Percentiles rank a stretch among this genome's conserved stretches.
Conservation (phyloP, 2,113 vertebrate species). For the Xyrauchen texanus region DNA sequence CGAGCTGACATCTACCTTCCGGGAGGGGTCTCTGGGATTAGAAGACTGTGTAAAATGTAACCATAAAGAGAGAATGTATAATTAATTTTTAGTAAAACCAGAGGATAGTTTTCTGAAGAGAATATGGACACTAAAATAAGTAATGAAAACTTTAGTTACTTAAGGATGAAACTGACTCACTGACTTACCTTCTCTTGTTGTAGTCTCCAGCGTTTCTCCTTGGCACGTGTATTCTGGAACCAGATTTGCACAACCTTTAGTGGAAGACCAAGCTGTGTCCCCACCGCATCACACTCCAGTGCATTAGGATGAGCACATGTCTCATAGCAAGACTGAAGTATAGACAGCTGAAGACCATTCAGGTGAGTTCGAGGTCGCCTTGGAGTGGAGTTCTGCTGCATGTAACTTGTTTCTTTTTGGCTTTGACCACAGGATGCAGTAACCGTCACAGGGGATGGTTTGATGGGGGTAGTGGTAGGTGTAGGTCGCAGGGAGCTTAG, state of each 20-base stretch:
- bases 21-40: conserved; percentile 60
- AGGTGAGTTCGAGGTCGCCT: conserved; percentile 87
- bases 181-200: conserved; percentile 79
- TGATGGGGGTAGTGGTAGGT: conserved; percentile 65
- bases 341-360: conserved; percentile 86
- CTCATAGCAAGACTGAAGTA: conserved; percentile 88
- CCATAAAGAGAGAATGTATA: too few species aligned
- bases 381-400: conserved; percentile 71
- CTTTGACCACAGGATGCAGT: conserved; percentile 62
- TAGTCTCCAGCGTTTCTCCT: conserved; percentile 88
- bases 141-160: neutral
- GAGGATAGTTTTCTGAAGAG: neutral
- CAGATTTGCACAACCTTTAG: conserved; percentile 91
- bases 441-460: conserved; percentile 63
- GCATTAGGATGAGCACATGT: conserved; percentile 89
- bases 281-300: conserved; percentile 86
- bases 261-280: conserved; percentile 83
- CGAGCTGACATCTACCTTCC: conserved; percentile 73
- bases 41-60: conserved; percentile 60
- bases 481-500: conserved; percentile 64
- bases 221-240: conserved; percentile 92
- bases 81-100: neutral
- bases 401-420: conserved; percentile 67
- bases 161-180: neutral
- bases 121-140: neutral